Evolutionary conservation across 1,140 invertebrate genomes (phyloP).

Genomic region (Drosophila chauvacae): DNA sequence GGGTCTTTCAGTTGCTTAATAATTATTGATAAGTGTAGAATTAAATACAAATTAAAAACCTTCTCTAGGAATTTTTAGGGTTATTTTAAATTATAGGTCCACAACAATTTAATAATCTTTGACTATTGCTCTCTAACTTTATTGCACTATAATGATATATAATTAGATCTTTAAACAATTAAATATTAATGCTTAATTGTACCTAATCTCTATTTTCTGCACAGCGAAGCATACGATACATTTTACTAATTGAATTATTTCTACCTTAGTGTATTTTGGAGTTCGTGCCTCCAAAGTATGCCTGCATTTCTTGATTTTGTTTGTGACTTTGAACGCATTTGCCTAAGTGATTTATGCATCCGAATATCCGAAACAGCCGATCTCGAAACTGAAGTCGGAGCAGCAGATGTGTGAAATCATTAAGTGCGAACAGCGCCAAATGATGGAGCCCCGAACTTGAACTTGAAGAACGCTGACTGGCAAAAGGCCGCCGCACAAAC

Average conservation of each 20-base stretch:
- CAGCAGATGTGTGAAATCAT: constrained; percentile 64
- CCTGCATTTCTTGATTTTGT: constrained; percentile 30
- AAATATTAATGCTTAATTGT: background rate
- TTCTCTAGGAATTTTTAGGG: background rate
- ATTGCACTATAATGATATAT: background rate
- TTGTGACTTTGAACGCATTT: constrained; percentile 75
- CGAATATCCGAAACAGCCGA: constrained; percentile 15
- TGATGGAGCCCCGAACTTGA: constrained; percentile 64
- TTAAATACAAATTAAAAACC: background rate
- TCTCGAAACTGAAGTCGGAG: constrained; percentile 30
- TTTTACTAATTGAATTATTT: background rate
- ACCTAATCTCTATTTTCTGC: background rate
- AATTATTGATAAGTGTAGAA: background rate
- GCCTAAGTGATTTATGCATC: constrained; percentile 67
- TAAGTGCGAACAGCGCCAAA: constrained; percentile 76
- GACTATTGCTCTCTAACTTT: background rate
- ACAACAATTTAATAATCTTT: too few relatives aligned
- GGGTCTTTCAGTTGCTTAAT: background rate
- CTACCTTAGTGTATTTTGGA: constrained; percentile 10
- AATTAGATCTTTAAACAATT: background rate
- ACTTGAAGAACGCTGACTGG: constrained; percentile 68
- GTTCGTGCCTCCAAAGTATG: background rate
- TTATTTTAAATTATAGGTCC: background rate
- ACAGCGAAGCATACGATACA: background rate
- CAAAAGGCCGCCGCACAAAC: constrained; percentile 39